A percentile compares a stretch with the other conserved stretches of the same genome.
These are phyloP conservation scores for Hippocampus zosterae DNA, from an alignment of 2,113 vertebrate genomes.

Conservation along the genomic window DNA sequence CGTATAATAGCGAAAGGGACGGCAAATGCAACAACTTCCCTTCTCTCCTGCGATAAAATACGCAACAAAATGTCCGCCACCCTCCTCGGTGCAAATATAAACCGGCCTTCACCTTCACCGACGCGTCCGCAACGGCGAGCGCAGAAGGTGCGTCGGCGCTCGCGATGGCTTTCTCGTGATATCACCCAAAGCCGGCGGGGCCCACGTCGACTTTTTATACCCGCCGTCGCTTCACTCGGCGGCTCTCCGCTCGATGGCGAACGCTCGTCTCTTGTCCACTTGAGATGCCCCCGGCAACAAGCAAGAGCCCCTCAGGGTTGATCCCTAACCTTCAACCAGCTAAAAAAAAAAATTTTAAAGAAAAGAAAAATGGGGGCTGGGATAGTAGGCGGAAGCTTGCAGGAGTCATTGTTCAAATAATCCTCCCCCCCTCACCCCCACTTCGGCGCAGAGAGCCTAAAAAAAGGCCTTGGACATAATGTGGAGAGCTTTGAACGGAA, in stretches of 20 bases:
- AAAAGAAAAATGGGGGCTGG: constrained; percentile 8
- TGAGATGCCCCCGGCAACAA: constrained; percentile 38
- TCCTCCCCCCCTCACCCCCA: constrained; percentile 35
- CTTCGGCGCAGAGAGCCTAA: constrained; percentile 17
- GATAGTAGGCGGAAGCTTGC: constrained; percentile 1
- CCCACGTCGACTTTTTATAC: not conserved
- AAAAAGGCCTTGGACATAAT: constrained; percentile 17
- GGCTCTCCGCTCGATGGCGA: no score
- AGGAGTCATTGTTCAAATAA: constrained; percentile 23
- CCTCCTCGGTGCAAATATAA: constrained; percentile 21
- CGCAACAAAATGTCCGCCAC: constrained; percentile 16
- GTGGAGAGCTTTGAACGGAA: constrained; percentile 8
- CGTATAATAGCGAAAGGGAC: no score
- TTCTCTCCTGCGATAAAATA: not conserved
- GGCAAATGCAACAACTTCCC: not conserved
- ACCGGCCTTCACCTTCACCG: constrained; percentile 10
- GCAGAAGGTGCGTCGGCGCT: not conserved
- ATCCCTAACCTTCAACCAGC: constrained; percentile 21
- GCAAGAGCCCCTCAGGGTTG: constrained; percentile 29
- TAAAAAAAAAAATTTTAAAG: constrained; percentile 20
- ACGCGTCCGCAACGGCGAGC: no score
- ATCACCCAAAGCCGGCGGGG: not conserved
- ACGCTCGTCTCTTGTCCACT: constrained; percentile 36
- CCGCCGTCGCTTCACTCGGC: no score
- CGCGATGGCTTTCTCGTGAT: not conserved